phyloP scores from a whole-genome alignment of 2,113 vertebrate species.

The Prolemur simus region DNA sequence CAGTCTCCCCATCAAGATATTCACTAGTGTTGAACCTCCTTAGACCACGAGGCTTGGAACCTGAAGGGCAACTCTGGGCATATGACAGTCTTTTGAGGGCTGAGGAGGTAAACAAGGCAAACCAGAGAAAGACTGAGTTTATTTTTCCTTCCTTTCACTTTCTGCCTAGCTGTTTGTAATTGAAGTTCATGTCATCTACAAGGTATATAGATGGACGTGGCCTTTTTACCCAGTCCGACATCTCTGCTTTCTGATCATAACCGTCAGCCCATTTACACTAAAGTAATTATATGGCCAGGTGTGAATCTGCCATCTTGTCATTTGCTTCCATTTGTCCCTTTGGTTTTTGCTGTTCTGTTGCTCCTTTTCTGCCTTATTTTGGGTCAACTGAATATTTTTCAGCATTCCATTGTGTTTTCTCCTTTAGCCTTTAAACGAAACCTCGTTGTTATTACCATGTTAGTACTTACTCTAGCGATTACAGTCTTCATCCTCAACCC shows the following conservation, averaged over 20 bases:
- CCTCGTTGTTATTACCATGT: background rate
- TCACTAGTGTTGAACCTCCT: background rate
- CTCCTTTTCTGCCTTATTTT: background rate
- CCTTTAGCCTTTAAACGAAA: background rate
- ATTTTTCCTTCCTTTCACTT: background rate
- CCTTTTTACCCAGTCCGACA: background rate
- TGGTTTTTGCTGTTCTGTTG: background rate
- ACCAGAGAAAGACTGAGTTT: background rate
- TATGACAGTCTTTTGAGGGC: background rate
- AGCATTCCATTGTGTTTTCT: background rate
- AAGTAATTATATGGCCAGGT: background rate
- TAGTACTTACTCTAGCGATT: background rate
- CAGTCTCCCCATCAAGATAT: background rate
- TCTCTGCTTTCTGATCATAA: background rate
- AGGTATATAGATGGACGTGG: accelerated
- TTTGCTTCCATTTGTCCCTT: background rate
- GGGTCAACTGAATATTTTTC: background rate
- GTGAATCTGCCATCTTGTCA: background rate
- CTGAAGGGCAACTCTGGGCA: accelerated
- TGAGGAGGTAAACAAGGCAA: background rate
- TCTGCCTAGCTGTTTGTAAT: background rate
- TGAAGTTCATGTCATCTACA: background rate
- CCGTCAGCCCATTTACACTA: accelerated
- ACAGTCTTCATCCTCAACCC: background rate
- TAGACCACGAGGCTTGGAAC: background rate